phyloP scores from a whole-genome alignment of 2,797 vertebrate species.

The Taeniopygia guttata region DNA sequence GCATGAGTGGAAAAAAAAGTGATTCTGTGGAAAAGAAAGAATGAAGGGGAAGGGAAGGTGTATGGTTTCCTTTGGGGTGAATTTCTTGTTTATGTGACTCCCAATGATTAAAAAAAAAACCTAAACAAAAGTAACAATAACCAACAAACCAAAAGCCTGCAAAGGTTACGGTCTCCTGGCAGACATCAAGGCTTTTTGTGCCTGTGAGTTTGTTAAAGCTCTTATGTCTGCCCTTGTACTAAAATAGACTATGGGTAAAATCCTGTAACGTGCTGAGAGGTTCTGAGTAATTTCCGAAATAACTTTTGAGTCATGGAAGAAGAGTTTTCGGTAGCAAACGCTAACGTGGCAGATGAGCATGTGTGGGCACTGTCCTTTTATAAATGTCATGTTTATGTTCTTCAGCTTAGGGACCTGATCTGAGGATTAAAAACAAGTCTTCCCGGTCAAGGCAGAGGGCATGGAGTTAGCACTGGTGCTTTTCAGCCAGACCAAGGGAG shows the following conservation, averaged over 20 bases:
- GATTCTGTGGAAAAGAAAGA: not conserved
- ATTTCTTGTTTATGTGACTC: not conserved
- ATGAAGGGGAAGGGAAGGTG: not conserved
- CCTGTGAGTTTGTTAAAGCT: not conserved
- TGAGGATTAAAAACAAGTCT: slow-evolving; percentile 2
- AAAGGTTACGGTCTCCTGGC: not conserved
- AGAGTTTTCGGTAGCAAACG: not conserved
- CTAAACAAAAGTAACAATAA: not conserved
- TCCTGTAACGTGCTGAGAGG: not conserved
- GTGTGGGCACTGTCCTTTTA: not conserved
- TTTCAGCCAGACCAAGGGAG: not conserved
- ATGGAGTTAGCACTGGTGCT: not conserved
- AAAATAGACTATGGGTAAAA: not conserved
- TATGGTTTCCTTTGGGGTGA: not conserved
- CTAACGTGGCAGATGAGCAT: not conserved
- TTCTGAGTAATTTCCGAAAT: not conserved
- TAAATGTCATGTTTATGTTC: not conserved
- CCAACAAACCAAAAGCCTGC: not conserved
- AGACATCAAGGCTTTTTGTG: not conserved
- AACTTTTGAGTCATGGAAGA: not conserved
- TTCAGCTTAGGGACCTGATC: not conserved
- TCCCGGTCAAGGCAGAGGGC: not conserved
- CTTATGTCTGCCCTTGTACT: not conserved
- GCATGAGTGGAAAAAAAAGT: not conserved
- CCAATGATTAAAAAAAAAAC: not conserved